Base-by-base conservation (phyloP, 2,888 invertebrate species). In the Philereme vetulata region DNA sequence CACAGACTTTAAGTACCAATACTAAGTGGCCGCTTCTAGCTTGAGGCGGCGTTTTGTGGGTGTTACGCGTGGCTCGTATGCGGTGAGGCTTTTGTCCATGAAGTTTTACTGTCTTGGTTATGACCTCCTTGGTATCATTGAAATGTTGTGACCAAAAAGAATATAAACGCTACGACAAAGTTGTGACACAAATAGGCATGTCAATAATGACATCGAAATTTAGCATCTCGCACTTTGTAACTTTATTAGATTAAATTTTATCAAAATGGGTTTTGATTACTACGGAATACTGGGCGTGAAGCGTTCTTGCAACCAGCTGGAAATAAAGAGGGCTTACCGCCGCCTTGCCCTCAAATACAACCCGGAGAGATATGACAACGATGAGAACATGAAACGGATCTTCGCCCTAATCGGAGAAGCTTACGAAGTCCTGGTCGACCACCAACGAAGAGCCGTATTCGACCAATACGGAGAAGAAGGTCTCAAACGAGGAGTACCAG, bases 391-490 rank as follows among this genome's bases (percentile, higher is more conserved):
- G 71, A 82, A 87, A 64, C 80, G 88, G 56, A 90, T 94, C 68
- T 95, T 96, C 80, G 82, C 93, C 4, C 84, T 95, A 21, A 93
- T 96, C 52, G 95, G 94, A 36, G 97, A 97, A 90, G 96, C 97
- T 0, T 97, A 95, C 80, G 97, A 97, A 74, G 95, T 97, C 6
- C 88, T 97, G 34, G 93, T 94, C 1, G 92, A 96, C 81, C 94
- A 95, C 45, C 86, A 94, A 64, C 88, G 87, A 62, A 93, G 96
- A 58, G 95, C 97, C 9, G 94, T 97, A 10, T 98, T 96, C 87
- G 97, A 98, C 85, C 96, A 97, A 75, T 98, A 96, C 84, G 98
- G 98, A 0, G 97, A 97, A 84, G 96, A 96, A 74, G 97, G 97
- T 0, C 89, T 98, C 47, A 97, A 97, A 81, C 93, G 93, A 73